Percentiles rank a stretch among this genome's conserved stretches.
Conservation (phyloP, 2,113 vertebrate genomes). For the Macrotus californicus region DNA sequence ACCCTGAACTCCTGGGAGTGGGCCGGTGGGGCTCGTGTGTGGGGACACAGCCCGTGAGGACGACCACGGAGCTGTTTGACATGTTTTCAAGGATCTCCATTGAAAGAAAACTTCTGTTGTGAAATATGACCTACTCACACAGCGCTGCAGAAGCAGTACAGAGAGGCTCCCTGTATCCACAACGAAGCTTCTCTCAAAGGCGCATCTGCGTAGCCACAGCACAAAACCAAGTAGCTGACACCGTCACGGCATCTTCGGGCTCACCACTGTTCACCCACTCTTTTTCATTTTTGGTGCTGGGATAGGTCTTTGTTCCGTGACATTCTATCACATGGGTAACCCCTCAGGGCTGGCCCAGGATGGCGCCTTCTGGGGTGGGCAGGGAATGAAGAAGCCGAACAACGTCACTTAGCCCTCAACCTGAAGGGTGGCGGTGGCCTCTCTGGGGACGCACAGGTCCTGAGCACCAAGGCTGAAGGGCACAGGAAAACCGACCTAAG, state of each 20-base stretch:
- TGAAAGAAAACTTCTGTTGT: neutral
- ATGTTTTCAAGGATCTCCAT: neutral
- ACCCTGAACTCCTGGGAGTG: neutral
- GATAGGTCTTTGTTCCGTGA: neutral
- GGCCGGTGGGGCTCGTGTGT: rapidly evolving
- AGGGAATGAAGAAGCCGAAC: neutral
- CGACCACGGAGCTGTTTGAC: neutral
- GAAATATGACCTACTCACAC: neutral
- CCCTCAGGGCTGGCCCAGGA: neutral
- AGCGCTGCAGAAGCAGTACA: neutral
- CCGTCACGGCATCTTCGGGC: neutral
- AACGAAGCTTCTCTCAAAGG: neutral
- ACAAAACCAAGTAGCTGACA: neutral
- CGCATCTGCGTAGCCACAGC: rapidly evolving
- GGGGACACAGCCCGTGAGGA: neutral
- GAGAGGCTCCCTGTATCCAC: neutral
- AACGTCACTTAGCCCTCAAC: neutral
- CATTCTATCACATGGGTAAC: neutral
- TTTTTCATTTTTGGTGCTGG: neutral
- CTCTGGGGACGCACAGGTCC: neutral
- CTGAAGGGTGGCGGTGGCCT: neutral
- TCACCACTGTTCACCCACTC: neutral
- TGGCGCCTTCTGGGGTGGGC: neutral
- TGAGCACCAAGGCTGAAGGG: neutral
- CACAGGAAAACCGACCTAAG: neutral